Conservation (phyloP, 2,797 vertebrate species). For the Danio kyathit region DNA sequence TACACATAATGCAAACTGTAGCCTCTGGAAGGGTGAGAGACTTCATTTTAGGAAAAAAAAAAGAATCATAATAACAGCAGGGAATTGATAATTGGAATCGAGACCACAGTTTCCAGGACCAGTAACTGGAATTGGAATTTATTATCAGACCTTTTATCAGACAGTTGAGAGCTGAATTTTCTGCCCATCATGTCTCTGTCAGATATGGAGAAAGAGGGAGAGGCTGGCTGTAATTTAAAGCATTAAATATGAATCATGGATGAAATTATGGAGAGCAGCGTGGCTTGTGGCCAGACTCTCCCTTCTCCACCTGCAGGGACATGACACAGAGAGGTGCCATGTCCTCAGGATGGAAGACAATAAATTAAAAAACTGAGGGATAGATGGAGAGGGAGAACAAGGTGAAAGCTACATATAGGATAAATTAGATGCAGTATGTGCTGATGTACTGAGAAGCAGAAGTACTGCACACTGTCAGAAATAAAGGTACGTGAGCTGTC, state of each 20-base stretch:
- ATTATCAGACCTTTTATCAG: not conserved
- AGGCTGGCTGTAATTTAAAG: conserved; percentile 60
- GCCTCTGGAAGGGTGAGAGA: too few relatives aligned
- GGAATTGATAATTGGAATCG: too few relatives aligned
- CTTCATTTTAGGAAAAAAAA: too few relatives aligned
- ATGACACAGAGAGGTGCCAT: conserved; percentile 35
- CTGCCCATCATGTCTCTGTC: conserved; percentile 12
- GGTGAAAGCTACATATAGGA: not conserved
- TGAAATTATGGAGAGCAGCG: conserved; percentile 43
- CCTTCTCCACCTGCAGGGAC: conserved; percentile 53
- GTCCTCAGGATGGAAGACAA: conserved; percentile 56
- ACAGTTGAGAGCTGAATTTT: not conserved
- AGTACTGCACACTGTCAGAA: not conserved
- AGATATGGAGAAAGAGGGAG: conserved; percentile 18
- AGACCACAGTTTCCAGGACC: too few relatives aligned
- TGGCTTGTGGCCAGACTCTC: conserved; percentile 27
- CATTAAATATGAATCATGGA: conserved; percentile 67
- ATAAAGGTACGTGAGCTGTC: too few relatives aligned
- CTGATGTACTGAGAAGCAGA: conserved; percentile 13
- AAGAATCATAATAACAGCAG: too few relatives aligned
- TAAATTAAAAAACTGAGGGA: conserved; percentile 51
- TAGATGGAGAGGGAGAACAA: conserved; percentile 16
- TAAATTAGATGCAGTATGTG: conserved; percentile 20
- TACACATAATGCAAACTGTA: too few relatives aligned
- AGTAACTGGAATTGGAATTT: too few relatives aligned